These are phyloP conservation scores for Phrynocephalus guinanensis DNA, from an alignment of 2,797 vertebrate species.

Conservation along the genomic window DNA sequence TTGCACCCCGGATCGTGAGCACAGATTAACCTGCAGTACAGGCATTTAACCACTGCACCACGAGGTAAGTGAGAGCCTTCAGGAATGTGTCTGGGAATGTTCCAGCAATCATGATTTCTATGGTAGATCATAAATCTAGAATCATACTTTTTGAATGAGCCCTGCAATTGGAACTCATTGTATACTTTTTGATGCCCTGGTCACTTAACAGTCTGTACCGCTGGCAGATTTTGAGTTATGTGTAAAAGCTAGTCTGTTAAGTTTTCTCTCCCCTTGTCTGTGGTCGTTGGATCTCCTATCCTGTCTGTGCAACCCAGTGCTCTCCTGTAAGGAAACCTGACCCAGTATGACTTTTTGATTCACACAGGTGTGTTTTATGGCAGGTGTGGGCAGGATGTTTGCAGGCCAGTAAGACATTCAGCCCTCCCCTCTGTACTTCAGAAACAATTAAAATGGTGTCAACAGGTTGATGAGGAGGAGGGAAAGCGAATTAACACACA, in stretches of 20 bases:
- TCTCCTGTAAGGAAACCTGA: constrained; percentile 5
- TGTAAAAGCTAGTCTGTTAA: neutral
- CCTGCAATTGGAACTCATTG: neutral
- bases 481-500: constrained; percentile 36
- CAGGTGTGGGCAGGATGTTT: constrained; percentile 21
- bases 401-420: constrained; percentile 5
- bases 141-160: neutral
- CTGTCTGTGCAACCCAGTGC: neutral
- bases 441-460: constrained; percentile 52
- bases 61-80: too few relatives aligned
- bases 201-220: neutral
- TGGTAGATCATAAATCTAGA: neutral
- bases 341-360: neutral
- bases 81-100: too few relatives aligned
- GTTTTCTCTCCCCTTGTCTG: neutral
- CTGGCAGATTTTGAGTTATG: neutral
- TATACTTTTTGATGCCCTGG: neutral
- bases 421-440: constrained; percentile 17
- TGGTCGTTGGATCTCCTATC: neutral
- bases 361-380: constrained; percentile 20
- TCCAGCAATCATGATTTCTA: neutral
- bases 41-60: too few relatives aligned
- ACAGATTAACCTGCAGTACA: too few relatives aligned
- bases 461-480: constrained; percentile 28
- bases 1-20: too few relatives aligned